Conservation (phyloP, 2,113 vertebrate genomes). For the Sinocyclocheilus grahami region DNA sequence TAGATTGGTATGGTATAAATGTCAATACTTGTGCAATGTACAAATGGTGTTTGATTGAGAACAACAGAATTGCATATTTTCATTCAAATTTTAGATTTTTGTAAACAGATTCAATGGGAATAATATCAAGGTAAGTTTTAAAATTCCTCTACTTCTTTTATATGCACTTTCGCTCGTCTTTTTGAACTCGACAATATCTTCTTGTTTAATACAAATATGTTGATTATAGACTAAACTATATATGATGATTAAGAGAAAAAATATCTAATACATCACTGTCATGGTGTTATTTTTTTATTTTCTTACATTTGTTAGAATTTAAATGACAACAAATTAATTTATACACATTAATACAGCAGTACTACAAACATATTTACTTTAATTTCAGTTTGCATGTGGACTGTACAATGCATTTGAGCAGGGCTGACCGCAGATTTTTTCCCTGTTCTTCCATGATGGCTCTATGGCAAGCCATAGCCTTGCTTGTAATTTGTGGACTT, state of each 20-base stretch:
- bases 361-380: neutral
- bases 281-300: neutral
- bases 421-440: conserved; percentile 9
- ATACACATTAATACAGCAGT: neutral
- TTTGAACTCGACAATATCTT: neutral
- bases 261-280: neutral
- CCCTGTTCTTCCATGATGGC: conserved; percentile 32
- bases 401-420: conserved; percentile 21
- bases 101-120: neutral
- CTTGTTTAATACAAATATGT: neutral
- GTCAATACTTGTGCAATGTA: neutral
- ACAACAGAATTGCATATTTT: neutral
- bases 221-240: neutral
- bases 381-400: conserved; percentile 19
- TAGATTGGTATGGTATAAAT: conserved; percentile 5
- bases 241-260: neutral
- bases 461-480: conserved; percentile 6
- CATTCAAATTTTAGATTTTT: neutral
- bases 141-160: neutral
- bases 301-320: neutral
- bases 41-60: too few species aligned
- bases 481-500: conserved; percentile 43
- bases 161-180: neutral
- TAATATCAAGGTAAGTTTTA: conserved; percentile 16
- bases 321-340: neutral